Conservation (phyloP, 2,797 vertebrate species). For the Erethizon dorsatum region DNA sequence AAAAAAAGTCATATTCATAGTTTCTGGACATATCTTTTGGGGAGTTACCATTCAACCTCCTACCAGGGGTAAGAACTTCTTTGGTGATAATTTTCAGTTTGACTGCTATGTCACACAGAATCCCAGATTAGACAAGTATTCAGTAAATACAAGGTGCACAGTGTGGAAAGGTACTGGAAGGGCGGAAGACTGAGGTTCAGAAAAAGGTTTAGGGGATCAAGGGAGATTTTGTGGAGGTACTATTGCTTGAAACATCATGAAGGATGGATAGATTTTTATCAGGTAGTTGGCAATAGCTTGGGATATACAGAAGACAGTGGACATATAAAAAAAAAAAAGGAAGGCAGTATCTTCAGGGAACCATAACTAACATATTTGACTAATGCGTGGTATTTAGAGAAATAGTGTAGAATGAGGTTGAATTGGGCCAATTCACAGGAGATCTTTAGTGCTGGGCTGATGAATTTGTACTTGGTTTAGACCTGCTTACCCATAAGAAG, state of each 20-base stretch:
- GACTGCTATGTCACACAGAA: not conserved
- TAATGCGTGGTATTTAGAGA: constrained; percentile 21
- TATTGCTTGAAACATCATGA: constrained; percentile 49
- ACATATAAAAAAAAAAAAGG: not conserved
- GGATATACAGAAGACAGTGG: not conserved
- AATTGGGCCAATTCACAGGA: not conserved
- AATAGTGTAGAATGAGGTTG: constrained; percentile 11
- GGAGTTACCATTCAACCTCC: not conserved
- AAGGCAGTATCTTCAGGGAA: constrained; percentile 5
- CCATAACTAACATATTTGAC: constrained; percentile 8
- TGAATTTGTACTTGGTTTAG: constrained; percentile 59
- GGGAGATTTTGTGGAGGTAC: not conserved
- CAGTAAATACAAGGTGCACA: not conserved
- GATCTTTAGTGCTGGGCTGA: not conserved
- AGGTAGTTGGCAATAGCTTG: not conserved
- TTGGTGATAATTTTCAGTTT: constrained; percentile 57
- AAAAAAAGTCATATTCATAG: constrained; percentile 44
- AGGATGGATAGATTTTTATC: constrained; percentile 8
- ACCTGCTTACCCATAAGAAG: constrained; percentile 9
- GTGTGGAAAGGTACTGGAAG: not conserved
- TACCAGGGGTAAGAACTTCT: not conserved
- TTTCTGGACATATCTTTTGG: constrained; percentile 25
- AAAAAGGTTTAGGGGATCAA: constrained; percentile 12
- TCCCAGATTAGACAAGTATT: constrained; percentile 32
- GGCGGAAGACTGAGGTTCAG: constrained; percentile 8